phyloP scores from a whole-genome alignment of 1,140 invertebrate species.

The Drosophila kanapiae region DNA sequence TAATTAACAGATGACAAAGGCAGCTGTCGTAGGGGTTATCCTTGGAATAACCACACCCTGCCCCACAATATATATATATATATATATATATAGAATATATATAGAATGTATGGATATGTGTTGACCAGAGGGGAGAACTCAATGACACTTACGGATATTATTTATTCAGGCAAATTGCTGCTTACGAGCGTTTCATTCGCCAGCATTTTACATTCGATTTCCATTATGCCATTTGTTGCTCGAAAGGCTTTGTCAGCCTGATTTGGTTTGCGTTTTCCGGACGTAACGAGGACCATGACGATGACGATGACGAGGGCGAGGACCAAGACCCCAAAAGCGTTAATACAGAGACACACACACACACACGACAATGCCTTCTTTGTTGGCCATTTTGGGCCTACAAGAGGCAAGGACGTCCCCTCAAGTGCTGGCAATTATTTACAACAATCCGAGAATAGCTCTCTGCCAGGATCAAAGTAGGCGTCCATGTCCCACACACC shows the following conservation, averaged over 20 bases:
- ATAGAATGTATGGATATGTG: neutral
- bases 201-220: constrained; percentile 58
- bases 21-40: constrained; percentile 2
- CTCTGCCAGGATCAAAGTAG: constrained; percentile 35
- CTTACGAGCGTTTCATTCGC: constrained; percentile 48
- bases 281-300: constrained; percentile 9
- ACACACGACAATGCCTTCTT: constrained; percentile 32
- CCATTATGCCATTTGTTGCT: constrained; percentile 56
- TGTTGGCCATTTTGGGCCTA: constrained; percentile 51
- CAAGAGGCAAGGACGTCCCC: constrained; percentile 25
- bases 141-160: constrained; percentile 51
- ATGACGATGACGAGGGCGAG: neutral
- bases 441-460: constrained; percentile 51
- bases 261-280: constrained; percentile 57
- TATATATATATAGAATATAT: neutral
- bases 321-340: constrained; percentile 37
- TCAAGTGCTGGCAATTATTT: constrained; percentile 53
- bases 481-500: constrained; percentile 2
- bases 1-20: constrained; percentile 50
- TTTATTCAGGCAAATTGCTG: constrained; percentile 63
- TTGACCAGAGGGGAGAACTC: constrained; percentile 38
- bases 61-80: neutral
- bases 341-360: constrained; percentile 38
- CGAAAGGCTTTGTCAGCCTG: constrained; percentile 55
- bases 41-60: constrained; percentile 30